Evolutionary conservation across 1,140 invertebrate species (phyloP), one percentile per base, ranked within the genome.

Genomic region (Mizuhopecten yessoensis): DNA sequence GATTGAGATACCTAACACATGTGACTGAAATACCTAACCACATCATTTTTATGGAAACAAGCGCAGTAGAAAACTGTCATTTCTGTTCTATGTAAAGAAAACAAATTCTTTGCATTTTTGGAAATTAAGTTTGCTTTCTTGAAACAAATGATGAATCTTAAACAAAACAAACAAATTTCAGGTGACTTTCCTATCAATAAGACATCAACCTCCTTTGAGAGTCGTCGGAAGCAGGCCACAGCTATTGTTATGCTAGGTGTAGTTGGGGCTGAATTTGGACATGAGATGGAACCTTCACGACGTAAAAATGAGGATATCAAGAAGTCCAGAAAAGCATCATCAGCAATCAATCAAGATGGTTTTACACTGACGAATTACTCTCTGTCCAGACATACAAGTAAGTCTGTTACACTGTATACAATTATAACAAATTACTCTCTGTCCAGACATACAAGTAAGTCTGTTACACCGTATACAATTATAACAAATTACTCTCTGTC

Each of bases 201-300:
- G 90, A 75, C 94, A 39, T 96, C 95, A 5, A 94, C 93, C 11
- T 95, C 95, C 34, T 96, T 95, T 95, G 95, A 99, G 97, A 97
- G 99, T 45, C 98, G 99, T 92, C 97, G 99, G 15, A 99, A 99
- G 95, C 99, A 99, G 96, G 99, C 99, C 0, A 99, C 99, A 0
- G 99, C 99, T 0, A 99, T 99, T 0, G 99, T 99, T 0, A 96
- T 99, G 57, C 96, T 99, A 33, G 99, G 99, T 0, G 99, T 99
- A 0, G 99, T 99, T 90, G 99, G 99, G 0, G 98, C 99, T 0
- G 99, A 99, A 96, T 99, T 99, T 97, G 99, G 99, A 0, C 98
- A 99, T 95, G 99, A 97, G 94, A 96, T 97, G 10, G 95, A 96
- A 88, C 95, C 95, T 11, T 96, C 93, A 75, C 93, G 94, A 91